phyloP scores from a whole-genome alignment of 2,113 vertebrate genomes.

The Hippotragus niger region DNA sequence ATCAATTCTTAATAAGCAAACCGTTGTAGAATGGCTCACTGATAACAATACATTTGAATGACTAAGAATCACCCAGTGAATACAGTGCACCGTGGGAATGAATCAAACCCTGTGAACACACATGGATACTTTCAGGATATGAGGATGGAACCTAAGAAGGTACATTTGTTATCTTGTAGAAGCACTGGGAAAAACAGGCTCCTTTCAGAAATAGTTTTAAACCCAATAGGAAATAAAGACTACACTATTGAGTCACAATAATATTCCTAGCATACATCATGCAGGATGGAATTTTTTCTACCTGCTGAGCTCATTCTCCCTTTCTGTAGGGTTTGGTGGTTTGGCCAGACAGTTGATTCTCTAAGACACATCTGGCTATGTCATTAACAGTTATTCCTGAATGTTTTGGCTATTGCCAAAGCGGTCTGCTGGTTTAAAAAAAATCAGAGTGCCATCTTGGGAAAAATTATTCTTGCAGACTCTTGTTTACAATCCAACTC shows the following conservation, averaged over 20 bases:
- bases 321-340: conserved; percentile 69
- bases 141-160: not conserved
- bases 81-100: not conserved
- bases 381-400: conserved; percentile 55
- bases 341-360: conserved; percentile 73
- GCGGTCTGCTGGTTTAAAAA: not conserved
- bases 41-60: not conserved
- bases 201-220: not conserved
- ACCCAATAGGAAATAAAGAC: conserved; percentile 21
- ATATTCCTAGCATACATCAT: conserved; percentile 27
- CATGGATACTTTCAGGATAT: not conserved
- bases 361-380: conserved; percentile 57
- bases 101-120: not conserved
- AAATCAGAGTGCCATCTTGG: conserved; percentile 77
- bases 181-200: not conserved
- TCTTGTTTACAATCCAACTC: conserved; percentile 24
- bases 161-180: not conserved
- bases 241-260: conserved; percentile 33
- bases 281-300: conserved; percentile 50
- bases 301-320: conserved; percentile 62
- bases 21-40: not conserved
- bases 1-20: conserved; percentile 3
- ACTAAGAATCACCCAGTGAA: not conserved
- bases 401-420: conserved; percentile 51
- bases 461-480: conserved; percentile 72